Evolutionary conservation across 2,797 vertebrate species (phyloP).

Genomic region (Schizopygopsis malacanthus): DNA sequence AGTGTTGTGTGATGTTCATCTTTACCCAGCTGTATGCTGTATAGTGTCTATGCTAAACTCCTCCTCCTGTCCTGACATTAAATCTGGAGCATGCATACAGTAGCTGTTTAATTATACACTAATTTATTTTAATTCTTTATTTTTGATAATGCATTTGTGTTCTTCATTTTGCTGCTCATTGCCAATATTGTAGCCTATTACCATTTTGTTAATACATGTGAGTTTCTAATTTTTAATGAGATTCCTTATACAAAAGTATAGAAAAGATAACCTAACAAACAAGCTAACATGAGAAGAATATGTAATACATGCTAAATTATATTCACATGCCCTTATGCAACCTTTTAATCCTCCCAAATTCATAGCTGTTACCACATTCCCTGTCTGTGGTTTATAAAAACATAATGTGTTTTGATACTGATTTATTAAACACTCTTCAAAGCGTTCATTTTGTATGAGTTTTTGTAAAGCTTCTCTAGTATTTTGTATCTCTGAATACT

Average conservation of each 20-base stretch:
- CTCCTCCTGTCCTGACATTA: not conserved
- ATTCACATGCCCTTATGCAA: not conserved
- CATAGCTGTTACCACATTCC: not conserved
- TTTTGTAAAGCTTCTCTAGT: conserved; percentile 39
- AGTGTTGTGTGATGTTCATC: not conserved
- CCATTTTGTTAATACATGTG: not conserved
- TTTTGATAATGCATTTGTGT: not conserved
- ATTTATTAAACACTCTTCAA: not conserved
- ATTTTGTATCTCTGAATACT: conserved; percentile 40
- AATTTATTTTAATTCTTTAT: not conserved
- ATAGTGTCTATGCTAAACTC: not conserved
- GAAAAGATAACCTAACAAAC: not conserved
- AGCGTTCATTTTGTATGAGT: not conserved
- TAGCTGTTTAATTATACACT: not conserved
- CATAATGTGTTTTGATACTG: not conserved
- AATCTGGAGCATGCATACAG: not conserved
- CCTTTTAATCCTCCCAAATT: not conserved
- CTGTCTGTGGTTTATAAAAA: not conserved
- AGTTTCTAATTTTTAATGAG: not conserved
- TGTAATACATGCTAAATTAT: not conserved
- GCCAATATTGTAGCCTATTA: not conserved
- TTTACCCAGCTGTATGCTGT: not conserved
- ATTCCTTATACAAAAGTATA: not conserved
- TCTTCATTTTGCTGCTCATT: not conserved
- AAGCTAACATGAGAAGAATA: not conserved